A percentile compares a stretch with the other conserved stretches of the same genome.
phyloP scores from a whole-genome alignment of 2,888 invertebrate species.

The Brachyopa scutellaris region DNA sequence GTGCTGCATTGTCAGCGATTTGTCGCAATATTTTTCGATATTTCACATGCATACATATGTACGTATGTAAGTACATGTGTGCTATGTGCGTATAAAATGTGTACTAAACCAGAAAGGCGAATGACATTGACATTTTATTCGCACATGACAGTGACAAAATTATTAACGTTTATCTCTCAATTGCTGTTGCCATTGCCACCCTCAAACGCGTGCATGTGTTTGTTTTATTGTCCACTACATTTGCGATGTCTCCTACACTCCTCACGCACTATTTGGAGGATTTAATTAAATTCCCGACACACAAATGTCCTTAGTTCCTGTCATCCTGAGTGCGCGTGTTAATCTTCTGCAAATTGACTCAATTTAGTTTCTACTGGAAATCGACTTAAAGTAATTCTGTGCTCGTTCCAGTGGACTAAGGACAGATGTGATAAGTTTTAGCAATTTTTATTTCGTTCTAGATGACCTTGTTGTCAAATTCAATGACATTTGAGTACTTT shows the following conservation, averaged over 20 bases:
- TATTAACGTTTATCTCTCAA: neutral
- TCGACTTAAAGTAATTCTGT: neutral
- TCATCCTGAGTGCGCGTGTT: constrained; percentile 27
- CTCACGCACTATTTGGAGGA: neutral
- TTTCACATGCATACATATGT: too few species aligned
- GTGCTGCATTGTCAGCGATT: constrained; percentile 49
- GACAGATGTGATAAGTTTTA: neutral
- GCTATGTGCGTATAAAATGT: constrained; percentile 31
- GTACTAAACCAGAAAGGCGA: neutral
- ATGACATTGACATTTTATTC: constrained; percentile 17
- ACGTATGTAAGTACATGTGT: constrained; percentile 30
- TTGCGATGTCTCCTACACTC: neutral
- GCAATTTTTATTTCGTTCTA: neutral
- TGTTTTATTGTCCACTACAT: constrained; percentile 4
- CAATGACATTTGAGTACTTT: too few species aligned
- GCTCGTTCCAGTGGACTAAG: neutral
- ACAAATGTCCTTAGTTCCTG: neutral
- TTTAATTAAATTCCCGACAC: constrained; percentile 14
- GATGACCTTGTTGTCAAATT: neutral
- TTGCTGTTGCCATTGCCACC: neutral
- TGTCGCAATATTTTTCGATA: constrained; percentile 54
- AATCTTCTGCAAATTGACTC: constrained; percentile 1
- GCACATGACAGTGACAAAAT: neutral
- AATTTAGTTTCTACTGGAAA: too few species aligned
- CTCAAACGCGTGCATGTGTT: neutral